Conservation (phyloP, 2,797 vertebrate genomes). For the Urosaurus nigricauda region DNA sequence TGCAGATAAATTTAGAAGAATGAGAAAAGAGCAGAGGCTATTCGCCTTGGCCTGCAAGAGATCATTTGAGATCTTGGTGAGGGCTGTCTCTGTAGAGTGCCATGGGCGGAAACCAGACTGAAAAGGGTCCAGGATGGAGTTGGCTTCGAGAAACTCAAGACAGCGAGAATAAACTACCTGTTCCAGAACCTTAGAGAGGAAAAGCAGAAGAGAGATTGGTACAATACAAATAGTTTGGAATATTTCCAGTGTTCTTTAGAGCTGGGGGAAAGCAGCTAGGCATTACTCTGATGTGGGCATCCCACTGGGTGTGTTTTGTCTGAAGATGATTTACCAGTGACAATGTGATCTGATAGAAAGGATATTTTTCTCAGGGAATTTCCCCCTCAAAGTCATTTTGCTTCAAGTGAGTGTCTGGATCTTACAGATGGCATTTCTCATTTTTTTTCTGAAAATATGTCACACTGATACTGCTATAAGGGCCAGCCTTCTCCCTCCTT, state of each 20-base stretch:
- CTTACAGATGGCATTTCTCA: neutral
- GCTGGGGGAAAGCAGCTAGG: neutral
- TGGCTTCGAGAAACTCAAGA: too few species aligned
- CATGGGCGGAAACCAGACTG: too few species aligned
- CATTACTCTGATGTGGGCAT: neutral
- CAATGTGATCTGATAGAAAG: neutral
- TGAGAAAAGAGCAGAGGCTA: too few species aligned
- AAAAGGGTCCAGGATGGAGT: too few species aligned
- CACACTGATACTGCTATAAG: neutral
- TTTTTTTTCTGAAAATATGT: neutral
- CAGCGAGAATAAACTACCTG: too few species aligned
- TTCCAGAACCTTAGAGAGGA: too few species aligned
- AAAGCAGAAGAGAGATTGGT: too few species aligned
- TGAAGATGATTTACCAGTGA: neutral
- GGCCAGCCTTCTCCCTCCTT: neutral
- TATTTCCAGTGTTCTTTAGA: neutral
- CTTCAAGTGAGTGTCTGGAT: neutral
- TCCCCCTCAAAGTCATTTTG: neutral
- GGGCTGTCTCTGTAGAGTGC: too few species aligned
- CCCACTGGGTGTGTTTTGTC: neutral
- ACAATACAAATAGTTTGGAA: conserved; percentile 9
- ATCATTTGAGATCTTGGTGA: too few species aligned
- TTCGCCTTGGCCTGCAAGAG: too few species aligned
- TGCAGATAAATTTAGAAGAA: too few species aligned
- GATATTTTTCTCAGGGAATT: neutral